Conservation (phyloP, 2,797 vertebrate species). For the Neosilurus mollespiculum region DNA sequence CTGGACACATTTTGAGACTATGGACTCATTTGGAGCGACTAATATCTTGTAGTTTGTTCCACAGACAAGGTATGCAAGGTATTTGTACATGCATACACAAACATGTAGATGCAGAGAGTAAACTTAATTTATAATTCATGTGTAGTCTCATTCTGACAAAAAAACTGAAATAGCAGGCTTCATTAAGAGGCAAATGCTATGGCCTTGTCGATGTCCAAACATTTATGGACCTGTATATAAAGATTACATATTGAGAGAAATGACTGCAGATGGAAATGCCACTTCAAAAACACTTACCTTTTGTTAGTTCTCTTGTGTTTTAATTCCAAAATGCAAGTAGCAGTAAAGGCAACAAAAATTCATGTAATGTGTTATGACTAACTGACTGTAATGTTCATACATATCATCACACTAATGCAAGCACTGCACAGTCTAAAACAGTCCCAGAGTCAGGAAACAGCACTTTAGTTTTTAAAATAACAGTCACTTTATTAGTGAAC, state of each 20-base stretch:
- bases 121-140: no score
- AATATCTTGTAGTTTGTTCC: no score
- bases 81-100: no score
- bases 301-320: not conserved
- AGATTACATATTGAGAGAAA: not conserved
- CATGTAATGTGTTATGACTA: no score
- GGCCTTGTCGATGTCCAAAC: not conserved
- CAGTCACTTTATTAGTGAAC: slow-evolving; percentile 53
- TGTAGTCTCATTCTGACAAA: no score
- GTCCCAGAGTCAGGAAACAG: not conserved
- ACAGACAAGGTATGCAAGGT: no score
- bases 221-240: not conserved
- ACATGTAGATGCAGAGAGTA: no score
- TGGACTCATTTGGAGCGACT: no score
- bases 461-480: not conserved
- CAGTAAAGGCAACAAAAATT: no score
- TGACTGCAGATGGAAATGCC: not conserved
- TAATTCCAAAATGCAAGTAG: not conserved
- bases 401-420: not conserved
- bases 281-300: not conserved
- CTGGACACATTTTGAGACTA: no score
- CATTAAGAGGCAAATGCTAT: no score
- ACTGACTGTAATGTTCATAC: not conserved
- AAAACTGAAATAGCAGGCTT: no score
- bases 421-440: slow-evolving; percentile 18